Conservation (phyloP, 2,113 vertebrate genomes). For the Gymnobelideus leadbeateri region DNA sequence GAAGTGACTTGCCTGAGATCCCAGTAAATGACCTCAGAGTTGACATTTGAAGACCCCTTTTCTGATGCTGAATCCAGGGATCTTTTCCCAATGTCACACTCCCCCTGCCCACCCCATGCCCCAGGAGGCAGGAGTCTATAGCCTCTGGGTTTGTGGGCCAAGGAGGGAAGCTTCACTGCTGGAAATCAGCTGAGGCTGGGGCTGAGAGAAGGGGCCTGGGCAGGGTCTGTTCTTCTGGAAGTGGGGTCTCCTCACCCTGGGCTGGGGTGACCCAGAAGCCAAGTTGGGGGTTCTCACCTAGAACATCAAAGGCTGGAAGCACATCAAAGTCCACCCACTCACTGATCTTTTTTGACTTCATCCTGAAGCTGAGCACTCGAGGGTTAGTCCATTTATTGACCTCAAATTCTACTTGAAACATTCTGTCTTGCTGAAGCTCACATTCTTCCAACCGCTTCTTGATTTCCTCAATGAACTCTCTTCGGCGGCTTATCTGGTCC, state of each 20-base stretch:
- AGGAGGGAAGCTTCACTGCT: background rate
- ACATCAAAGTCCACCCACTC: conserved; percentile 62
- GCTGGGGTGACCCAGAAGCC: background rate
- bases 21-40: background rate
- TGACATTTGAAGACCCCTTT: background rate
- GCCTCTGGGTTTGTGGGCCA: background rate
- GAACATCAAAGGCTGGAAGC: conserved; percentile 59
- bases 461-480: conserved; percentile 31
- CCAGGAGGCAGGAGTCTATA: background rate
- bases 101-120: too few relatives aligned
- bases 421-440: fast-evolving
- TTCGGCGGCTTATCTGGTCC: background rate
- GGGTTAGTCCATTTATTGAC: fast-evolving
- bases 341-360: fast-evolving
- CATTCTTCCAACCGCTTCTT: conserved; percentile 31
- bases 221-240: background rate
- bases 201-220: background rate
- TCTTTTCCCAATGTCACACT: background rate
- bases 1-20: background rate
- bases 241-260: background rate
- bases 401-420: background rate
- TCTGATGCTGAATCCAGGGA: background rate
- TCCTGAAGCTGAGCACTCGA: conserved; percentile 44
- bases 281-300: conserved; percentile 50
- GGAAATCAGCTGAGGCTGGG: background rate